Percentiles rank a stretch among this genome's conserved stretches.
Conservation (phyloP, 2,888 invertebrate genomes). For the Laothoe populi region DNA sequence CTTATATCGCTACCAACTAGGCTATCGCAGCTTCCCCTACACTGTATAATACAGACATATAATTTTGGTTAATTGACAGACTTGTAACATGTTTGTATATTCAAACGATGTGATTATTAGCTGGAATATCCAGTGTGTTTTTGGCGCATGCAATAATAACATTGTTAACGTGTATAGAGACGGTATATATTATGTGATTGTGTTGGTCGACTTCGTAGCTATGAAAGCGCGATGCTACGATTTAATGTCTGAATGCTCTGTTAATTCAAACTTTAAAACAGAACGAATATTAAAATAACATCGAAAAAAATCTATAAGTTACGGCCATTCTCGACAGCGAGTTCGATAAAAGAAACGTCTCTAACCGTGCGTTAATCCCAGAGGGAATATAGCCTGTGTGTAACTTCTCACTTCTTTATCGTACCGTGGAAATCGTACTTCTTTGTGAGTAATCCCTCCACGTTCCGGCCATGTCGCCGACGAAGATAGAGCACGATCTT, state of each 20-base stretch:
- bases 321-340: slow-evolving; percentile 8
- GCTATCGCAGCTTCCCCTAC: too few species aligned
- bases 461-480: slow-evolving; percentile 82
- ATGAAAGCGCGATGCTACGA: too few species aligned
- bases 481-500: slow-evolving; percentile 86
- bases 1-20: too few species aligned
- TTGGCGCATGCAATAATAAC: slow-evolving; percentile 52
- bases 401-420: slow-evolving; percentile 82
- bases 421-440: slow-evolving; percentile 83
- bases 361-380: slow-evolving; percentile 76
- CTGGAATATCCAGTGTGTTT: slow-evolving; percentile 42
- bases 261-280: background rate
- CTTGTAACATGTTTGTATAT: slow-evolving; percentile 55
- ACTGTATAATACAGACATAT: too few species aligned
- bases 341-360: slow-evolving; percentile 55
- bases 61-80: slow-evolving; percentile 46
- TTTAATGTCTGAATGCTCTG: background rate
- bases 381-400: slow-evolving; percentile 71
- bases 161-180: slow-evolving; percentile 37
- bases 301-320: slow-evolving; percentile 16
- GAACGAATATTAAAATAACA: slow-evolving; percentile 10
- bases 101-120: slow-evolving; percentile 65
- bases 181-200: background rate
- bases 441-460: slow-evolving; percentile 84
- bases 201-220: background rate